These are phyloP conservation scores for Sus cebifrons DNA, from an alignment of 2,797 vertebrate genomes.

Conservation along the genomic window DNA sequence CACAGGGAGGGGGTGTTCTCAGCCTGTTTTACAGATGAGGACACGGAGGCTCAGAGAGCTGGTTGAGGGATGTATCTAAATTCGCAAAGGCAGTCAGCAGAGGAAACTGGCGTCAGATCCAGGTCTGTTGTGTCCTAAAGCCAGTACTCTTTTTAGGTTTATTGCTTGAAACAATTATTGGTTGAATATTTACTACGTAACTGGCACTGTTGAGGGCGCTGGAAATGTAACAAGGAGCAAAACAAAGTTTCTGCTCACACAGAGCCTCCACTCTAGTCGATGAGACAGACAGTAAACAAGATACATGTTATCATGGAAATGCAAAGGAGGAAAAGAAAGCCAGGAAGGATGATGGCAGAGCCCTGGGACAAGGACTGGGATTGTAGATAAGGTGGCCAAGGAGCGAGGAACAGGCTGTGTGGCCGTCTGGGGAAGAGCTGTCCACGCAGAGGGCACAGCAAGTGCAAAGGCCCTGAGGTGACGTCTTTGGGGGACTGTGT, in stretches of 20 bases:
- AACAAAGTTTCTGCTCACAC: background rate
- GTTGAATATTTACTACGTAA: rapidly evolving
- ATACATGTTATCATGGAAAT: background rate
- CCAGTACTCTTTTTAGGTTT: background rate
- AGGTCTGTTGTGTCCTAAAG: background rate
- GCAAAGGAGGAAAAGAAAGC: background rate
- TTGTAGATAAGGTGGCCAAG: background rate
- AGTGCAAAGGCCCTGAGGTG: background rate
- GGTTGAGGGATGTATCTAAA: too few species aligned
- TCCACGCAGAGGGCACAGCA: background rate
- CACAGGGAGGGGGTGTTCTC: rapidly evolving
- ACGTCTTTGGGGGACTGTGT: rapidly evolving
- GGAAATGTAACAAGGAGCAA: background rate
- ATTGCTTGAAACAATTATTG: background rate
- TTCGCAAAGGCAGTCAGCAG: background rate
- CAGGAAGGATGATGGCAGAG: too few species aligned
- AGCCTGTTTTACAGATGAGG: too few species aligned
- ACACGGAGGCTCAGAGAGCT: background rate
- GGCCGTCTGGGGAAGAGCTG: background rate
- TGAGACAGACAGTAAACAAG: background rate
- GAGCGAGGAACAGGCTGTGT: too few species aligned
- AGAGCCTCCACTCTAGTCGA: background rate
- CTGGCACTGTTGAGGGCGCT: background rate
- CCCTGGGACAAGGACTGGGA: background rate
- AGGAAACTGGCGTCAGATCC: background rate